phyloP scores from a whole-genome alignment of 2,113 vertebrate species.

The Crotalus helleri region DNA sequence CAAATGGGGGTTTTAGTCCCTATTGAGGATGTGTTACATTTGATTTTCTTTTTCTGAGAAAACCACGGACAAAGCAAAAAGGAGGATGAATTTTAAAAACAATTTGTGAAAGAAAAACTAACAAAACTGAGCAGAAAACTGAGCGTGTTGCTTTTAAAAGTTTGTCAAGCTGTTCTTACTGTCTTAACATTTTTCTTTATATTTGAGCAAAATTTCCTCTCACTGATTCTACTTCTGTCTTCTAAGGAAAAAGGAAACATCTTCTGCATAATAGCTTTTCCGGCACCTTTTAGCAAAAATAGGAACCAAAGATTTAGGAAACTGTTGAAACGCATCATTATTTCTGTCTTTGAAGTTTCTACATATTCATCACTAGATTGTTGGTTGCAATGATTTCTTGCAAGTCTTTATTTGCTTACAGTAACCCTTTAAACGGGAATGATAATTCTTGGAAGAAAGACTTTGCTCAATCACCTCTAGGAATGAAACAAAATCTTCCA shows the following conservation, averaged over 20 bases:
- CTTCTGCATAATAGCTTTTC: background rate
- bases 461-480: background rate
- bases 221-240: background rate
- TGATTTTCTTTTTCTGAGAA: background rate
- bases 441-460: background rate
- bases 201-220: background rate
- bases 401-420: background rate
- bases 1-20: background rate
- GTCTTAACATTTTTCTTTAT: background rate
- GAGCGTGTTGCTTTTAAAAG: background rate
- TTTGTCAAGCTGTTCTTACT: background rate
- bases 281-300: background rate
- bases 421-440: background rate
- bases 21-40: background rate
- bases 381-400: background rate
- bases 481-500: background rate
- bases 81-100: background rate
- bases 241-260: background rate
- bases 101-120: background rate
- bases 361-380: background rate
- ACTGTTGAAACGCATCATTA: background rate
- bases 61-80: background rate
- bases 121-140: background rate
- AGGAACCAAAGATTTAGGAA: background rate
- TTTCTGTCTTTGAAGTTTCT: background rate